Base-by-base conservation (phyloP, 30 jellyfish, hydroid and myxozoan species). In the Aurelia coerulea region DNA sequence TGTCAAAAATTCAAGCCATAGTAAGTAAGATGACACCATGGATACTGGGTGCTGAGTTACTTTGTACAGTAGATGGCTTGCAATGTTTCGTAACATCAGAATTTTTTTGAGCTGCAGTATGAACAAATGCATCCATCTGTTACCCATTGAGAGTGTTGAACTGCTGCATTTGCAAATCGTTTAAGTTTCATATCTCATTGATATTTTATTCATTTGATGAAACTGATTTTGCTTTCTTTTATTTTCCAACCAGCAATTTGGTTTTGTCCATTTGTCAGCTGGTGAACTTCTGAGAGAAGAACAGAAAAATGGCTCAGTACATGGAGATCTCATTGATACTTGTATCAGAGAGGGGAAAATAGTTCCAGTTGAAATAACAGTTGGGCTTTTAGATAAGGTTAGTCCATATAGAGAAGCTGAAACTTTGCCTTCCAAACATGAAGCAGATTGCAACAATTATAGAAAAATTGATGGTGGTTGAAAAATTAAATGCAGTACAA, bases 351-450 rank as follows among this genome's bases (percentile, higher is more conserved):
- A 95, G 76, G 99, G 99, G 65, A 85, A 81, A 53, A 95, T 95
- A 59, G 99, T 95, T n/a, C 99, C 99, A 49, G 99, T 95, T 23
- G 99, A 91, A 78, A 91, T 95, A 39, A 95, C 99, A 12, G 93
- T 91, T 19, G 89, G 96, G 15, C 88, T 95, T n/a, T 87, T 95
- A 53, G 97, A 95, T 49, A 91, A 76, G 96, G 99, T 95, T 54
- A 17, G 39, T 16, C 15, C 32, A 32, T 16, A 68, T 7, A 35
- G 54, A 23, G 35, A 23, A 35, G 5, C 50, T 68, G 1, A 68
- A 16, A 68, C 5, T 39, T 3, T 39, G 4, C 4, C 51, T 39
- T 2, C 8, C 51, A 0, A 39, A 0, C 9, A 39, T 39, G 51
- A 39, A 6, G 6, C 9, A 39, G 51, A 1, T 9, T 39, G 51